Base-by-base conservation (phyloP, 2,888 invertebrate species). In the Taenaris catops region DNA sequence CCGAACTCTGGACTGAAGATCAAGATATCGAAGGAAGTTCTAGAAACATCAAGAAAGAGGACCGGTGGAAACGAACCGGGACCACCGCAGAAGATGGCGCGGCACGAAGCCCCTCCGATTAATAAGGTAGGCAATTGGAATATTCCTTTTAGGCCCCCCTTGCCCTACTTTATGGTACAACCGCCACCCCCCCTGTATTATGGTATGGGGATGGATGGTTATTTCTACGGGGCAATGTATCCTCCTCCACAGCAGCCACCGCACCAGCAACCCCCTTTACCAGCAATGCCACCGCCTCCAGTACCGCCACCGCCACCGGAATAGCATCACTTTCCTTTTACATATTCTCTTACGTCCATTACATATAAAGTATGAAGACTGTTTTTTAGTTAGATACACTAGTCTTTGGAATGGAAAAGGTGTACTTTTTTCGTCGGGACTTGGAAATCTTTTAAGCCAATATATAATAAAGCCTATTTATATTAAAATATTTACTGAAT, bases 11-110 rank as follows among this genome's bases (percentile, higher is more conserved):
- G 90, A 1, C 70, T 94, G 21, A 94, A 94, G 70, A 93, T 95
- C 52, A 95, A 94, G 80, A 94, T 95, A 48, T 91, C 94, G 11
- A 94, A 94, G 58, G 93, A 94, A 46, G 89, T 91, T 37, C 86
- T 93, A 25, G 91, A 90, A 46, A 88, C 81, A 23, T 89, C 84
- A 3, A 37, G 57, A 8, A 57, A 57, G 42, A 46, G 57, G 34
- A 43, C 48, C 21, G 51, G 44, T 54, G 72, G 21, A 74, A 73
- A 44, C 54, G 76, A 32, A 64, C 71, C 11, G 64, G 74, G 41
- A 38, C 52, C 35, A 41, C 59, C 33, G 61, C 56, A 23, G 63
- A 80, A 86, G 60, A 46, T 79, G 47, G 55, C 68, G 45, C 63
- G 78, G 3, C 81, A 78, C 60, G 79, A 79, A 55, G 60, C 71